A percentile compares a stretch with the other conserved stretches of the same genome.
Evolutionary conservation across 2,113 vertebrate genomes (phyloP).

Genomic region (Tetrax tetrax): DNA sequence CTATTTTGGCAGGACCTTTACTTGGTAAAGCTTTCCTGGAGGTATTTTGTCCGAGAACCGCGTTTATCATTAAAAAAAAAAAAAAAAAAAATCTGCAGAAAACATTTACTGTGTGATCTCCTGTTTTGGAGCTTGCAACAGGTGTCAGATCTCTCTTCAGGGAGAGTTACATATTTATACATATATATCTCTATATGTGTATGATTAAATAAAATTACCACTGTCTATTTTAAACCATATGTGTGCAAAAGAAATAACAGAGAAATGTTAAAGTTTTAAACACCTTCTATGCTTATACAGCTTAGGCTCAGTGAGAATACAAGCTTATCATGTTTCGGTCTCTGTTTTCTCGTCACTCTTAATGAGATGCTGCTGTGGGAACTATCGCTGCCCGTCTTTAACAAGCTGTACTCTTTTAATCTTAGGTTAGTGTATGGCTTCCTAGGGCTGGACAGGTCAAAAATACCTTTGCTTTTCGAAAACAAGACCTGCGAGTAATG

Average conservation of each 20-base stretch:
- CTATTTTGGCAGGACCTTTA: neutral
- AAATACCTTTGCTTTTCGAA: neutral
- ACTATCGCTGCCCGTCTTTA: neutral
- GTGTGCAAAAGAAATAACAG: neutral
- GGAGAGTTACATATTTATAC: neutral
- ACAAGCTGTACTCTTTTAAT: neutral
- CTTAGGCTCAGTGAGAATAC: neutral
- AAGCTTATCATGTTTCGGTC: neutral
- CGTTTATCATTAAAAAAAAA: neutral
- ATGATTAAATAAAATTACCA: neutral
- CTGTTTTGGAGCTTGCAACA: neutral
- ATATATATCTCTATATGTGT: too few relatives aligned
- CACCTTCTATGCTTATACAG: neutral
- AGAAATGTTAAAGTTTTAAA: neutral
- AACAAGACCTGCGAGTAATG: fast-evolving
- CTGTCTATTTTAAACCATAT: neutral
- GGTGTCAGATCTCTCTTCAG: neutral
- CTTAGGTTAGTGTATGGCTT: neutral
- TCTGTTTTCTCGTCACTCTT: neutral
- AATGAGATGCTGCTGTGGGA: neutral
- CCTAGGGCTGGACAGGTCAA: neutral
- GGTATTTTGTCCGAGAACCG: neutral
- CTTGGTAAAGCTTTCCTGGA: neutral
- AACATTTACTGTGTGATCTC: neutral
- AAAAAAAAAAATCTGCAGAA: neutral